Base-by-base conservation (phyloP, 2,888 invertebrate genomes). In the Lasius fuliginosus region DNA sequence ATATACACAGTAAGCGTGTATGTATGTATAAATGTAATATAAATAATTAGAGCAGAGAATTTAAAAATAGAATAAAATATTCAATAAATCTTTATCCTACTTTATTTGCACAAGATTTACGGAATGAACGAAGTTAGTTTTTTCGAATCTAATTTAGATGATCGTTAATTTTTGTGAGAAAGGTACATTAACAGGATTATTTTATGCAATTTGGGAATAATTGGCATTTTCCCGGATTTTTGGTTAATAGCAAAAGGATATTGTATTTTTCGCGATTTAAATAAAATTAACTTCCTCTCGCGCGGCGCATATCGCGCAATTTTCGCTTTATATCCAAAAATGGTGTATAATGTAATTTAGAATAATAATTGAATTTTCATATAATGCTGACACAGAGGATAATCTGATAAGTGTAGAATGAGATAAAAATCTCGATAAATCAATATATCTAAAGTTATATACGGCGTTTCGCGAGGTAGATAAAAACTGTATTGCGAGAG, bases 331-430 rank as follows among this genome's bases (percentile, higher is more conserved):
- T 60, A 81, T 73, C 73, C 79, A 81, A 81, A 81, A 81, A 81
- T 81, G 60, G 46, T 81, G 36, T 73, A 71, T 81, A 71, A 81
- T 49, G 58, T 73, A 81, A 81, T 81, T 81, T 81, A 81, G 79
- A 81, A 81, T 81, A 81, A 60, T 81, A 81, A 81, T 71, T 71
- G 73, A 81, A 81, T 81, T 71, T 81, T 42, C 77, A 77, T 68
- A 68, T 77, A 77, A 77, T 77, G 77, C 60, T 12, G 49, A 58
- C 12, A 58, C 23, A 15, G 60, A 58, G 8, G 53, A 81, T 81
- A 81, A 81, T 81, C 36, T 42, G 73, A 81, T 81, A 62, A 73
- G 60, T 60, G 58, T 60, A 79, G 46, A 76, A 68, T 73, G 73
- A 46, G 60, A 81, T 81, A 81, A 81, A 81, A 81, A 46, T 81